phyloP scores from a whole-genome alignment of 2,113 vertebrate species.

The Papio anubis region DNA sequence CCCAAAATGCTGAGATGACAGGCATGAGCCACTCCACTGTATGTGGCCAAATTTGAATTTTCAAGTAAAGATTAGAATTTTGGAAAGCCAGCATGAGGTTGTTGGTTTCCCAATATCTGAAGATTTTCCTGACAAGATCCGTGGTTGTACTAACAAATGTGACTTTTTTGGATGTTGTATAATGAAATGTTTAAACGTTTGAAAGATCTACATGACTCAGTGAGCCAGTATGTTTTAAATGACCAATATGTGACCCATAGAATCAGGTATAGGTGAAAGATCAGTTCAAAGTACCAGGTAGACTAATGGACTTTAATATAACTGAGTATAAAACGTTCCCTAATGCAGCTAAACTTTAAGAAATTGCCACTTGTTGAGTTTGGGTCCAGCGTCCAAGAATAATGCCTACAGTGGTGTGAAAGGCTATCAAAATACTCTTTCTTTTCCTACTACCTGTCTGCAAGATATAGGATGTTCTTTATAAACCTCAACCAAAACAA shows the following conservation, averaged over 20 bases:
- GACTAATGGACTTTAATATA: rapidly evolving
- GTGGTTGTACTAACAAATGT: rapidly evolving
- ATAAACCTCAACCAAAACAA: no score
- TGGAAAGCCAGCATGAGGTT: not conserved
- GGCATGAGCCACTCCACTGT: no score
- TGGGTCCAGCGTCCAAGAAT: not conserved
- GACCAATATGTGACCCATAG: rapidly evolving
- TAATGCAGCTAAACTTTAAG: not conserved
- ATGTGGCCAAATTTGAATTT: no score
- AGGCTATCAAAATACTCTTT: not conserved
- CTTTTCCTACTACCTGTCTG: not conserved
- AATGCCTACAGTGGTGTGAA: not conserved
- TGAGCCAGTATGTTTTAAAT: not conserved
- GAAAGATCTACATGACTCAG: not conserved
- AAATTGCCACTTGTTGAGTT: not conserved
- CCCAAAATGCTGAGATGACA: no score
- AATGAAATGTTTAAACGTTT: not conserved
- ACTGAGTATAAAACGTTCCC: no score
- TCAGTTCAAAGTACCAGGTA: not conserved
- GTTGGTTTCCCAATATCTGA: rapidly evolving
- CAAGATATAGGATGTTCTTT: not conserved
- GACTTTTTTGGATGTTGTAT: not conserved
- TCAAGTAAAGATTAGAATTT: not conserved
- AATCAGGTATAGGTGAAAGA: rapidly evolving
- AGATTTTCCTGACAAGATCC: not conserved